phyloP scores from a whole-genome alignment of 2,113 vertebrate species.

The Carassius gibelio region DNA sequence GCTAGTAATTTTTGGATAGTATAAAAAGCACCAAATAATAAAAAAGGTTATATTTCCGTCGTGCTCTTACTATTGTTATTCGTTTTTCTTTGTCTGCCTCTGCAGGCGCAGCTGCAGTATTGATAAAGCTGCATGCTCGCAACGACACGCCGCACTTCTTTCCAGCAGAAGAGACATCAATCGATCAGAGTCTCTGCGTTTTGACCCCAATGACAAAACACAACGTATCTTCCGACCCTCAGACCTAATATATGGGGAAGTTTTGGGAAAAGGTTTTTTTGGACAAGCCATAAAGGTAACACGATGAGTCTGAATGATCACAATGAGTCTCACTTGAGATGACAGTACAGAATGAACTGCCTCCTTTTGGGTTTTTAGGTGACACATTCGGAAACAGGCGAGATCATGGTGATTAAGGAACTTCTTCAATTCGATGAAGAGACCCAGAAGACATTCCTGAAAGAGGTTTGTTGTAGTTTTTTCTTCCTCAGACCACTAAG shows the following conservation, averaged over 20 bases:
- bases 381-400: slow-evolving; percentile 89
- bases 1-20: background rate
- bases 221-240: slow-evolving; percentile 96
- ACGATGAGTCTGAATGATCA: background rate
- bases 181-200: slow-evolving; percentile 89
- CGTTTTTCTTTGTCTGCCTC: slow-evolving; percentile 14
- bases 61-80: accelerated
- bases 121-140: slow-evolving; percentile 81
- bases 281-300: slow-evolving; percentile 95
- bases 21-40: background rate
- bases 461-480: slow-evolving; percentile 79
- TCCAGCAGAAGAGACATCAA: slow-evolving; percentile 88
- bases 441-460: slow-evolving; percentile 92
- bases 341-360: background rate
- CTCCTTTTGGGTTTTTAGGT: slow-evolving; percentile 73
- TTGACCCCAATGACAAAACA: slow-evolving; percentile 73
- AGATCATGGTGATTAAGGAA: slow-evolving; percentile 99
- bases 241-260: slow-evolving; percentile 92
- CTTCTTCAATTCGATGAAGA: slow-evolving; percentile 94
- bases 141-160: slow-evolving; percentile 73
- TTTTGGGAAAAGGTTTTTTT: slow-evolving; percentile 93
- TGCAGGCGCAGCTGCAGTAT: slow-evolving; percentile 93
- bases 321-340: background rate
- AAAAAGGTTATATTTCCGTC: background rate
- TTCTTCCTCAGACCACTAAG: background rate